Evolutionary conservation across 2,888 invertebrate genomes (phyloP).

Genomic region (Cryptus viduatorius): DNA sequence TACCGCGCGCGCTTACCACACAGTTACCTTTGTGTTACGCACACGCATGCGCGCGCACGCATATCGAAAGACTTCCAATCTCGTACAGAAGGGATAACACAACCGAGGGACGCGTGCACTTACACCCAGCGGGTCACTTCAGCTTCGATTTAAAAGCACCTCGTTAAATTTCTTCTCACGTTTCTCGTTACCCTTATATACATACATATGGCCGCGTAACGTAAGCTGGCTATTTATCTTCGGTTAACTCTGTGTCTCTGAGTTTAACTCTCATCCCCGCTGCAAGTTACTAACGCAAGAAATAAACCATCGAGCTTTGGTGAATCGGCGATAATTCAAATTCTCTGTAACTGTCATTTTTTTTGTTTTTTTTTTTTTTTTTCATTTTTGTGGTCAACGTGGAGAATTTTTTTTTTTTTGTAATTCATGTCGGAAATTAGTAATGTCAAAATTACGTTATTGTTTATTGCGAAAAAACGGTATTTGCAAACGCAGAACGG

Average conservation of each 20-base stretch:
- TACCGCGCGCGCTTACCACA: slow-evolving; percentile 30
- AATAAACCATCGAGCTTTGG: slow-evolving; percentile 3
- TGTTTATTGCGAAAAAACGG: no score
- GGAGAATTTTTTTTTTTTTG: no score
- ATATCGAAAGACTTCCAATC: background rate
- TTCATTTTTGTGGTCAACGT: background rate
- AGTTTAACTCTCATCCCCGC: background rate
- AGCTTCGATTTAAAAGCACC: slow-evolving; percentile 72
- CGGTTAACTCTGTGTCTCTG: slow-evolving; percentile 31
- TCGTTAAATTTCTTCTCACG: slow-evolving; percentile 76
- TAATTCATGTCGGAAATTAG: background rate
- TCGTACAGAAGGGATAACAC: background rate
- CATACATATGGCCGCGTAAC: slow-evolving; percentile 38
- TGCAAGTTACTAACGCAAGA: background rate
- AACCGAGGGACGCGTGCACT: slow-evolving; percentile 15
- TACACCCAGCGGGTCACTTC: slow-evolving; percentile 53
- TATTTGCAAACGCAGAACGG: no score
- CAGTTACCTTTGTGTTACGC: background rate
- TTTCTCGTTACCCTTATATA: slow-evolving; percentile 68
- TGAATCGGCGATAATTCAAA: background rate
- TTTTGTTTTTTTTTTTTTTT: background rate
- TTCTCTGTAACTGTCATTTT: background rate
- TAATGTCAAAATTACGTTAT: no score
- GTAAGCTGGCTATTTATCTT: slow-evolving; percentile 53
- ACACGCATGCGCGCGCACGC: background rate